Conservation (phyloP, 2,888 invertebrate genomes). For the Acanthoscelides obtectus region DNA sequence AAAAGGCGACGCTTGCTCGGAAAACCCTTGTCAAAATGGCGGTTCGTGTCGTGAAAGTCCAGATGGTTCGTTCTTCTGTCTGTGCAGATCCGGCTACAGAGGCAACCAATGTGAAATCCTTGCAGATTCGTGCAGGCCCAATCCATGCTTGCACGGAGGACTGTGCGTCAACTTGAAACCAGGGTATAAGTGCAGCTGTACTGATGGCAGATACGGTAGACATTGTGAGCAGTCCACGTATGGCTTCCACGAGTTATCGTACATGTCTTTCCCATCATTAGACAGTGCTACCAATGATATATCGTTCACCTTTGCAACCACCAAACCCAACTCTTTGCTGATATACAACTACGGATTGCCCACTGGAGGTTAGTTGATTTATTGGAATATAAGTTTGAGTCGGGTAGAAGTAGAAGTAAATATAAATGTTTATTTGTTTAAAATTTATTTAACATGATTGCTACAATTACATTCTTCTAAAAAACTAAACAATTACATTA, state of each 20-base stretch:
- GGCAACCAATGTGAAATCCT: slow-evolving; percentile 87
- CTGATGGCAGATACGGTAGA: slow-evolving; percentile 81
- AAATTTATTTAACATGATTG: too few species aligned
- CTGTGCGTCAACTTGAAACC: slow-evolving; percentile 84
- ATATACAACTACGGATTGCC: slow-evolving; percentile 88
- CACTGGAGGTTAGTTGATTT: slow-evolving; percentile 61
- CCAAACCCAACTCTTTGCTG: slow-evolving; percentile 79
- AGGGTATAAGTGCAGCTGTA: slow-evolving; percentile 81
- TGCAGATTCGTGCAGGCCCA: slow-evolving; percentile 85
- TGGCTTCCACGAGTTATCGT: slow-evolving; percentile 86
- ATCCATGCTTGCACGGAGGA: slow-evolving; percentile 89
- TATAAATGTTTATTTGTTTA: too few species aligned
- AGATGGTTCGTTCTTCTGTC: slow-evolving; percentile 85
- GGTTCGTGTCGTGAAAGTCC: slow-evolving; percentile 87
- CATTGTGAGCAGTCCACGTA: slow-evolving; percentile 88
- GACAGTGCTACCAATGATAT: slow-evolving; percentile 89
- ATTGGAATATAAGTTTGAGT: too few species aligned
- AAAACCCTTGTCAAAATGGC: slow-evolving; percentile 84
- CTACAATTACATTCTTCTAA: too few species aligned
- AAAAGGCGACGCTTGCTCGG: slow-evolving; percentile 77
- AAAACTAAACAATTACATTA: too few species aligned
- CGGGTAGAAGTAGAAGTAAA: too few species aligned
- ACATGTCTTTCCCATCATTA: slow-evolving; percentile 80
- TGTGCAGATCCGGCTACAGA: slow-evolving; percentile 86
- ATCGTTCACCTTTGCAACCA: slow-evolving; percentile 85